Evolutionary conservation across 2,888 invertebrate species (phyloP).

Genomic region (Callimorpha dominula): DNA sequence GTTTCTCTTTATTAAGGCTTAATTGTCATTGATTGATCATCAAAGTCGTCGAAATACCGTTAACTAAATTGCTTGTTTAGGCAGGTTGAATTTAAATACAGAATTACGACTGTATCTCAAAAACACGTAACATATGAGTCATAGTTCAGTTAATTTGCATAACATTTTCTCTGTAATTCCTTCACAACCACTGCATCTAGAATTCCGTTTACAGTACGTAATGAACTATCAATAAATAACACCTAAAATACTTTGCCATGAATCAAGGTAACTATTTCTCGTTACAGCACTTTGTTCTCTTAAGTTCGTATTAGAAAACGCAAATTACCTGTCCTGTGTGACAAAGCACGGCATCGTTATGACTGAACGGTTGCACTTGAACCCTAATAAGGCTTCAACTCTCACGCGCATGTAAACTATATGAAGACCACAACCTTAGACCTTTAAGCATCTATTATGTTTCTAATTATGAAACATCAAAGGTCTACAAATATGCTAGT

Average conservation of each 20-base stretch:
- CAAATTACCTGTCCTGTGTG: constrained; percentile 37
- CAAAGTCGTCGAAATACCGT: not conserved
- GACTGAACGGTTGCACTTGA: constrained; percentile 17
- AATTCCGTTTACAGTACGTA: not conserved
- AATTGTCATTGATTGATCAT: not conserved
- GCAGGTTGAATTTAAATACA: not conserved
- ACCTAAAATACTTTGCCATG: constrained; percentile 4
- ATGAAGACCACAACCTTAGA: not conserved
- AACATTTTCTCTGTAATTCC: not conserved
- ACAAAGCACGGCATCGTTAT: constrained; percentile 42
- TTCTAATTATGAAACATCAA: not conserved
- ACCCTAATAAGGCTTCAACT: constrained; percentile 6
- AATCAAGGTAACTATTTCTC: constrained; percentile 18
- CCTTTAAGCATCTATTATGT: not conserved
- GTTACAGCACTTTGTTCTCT: constrained; percentile 26
- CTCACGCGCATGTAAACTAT: not conserved
- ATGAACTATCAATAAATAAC: constrained; percentile 1
- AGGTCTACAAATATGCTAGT: not conserved
- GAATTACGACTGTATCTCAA: not conserved
- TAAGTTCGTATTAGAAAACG: constrained; percentile 36
- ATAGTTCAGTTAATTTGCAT: not conserved
- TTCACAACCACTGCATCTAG: not conserved
- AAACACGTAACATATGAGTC: not conserved
- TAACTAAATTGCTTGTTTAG: not conserved
- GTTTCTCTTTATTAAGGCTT: not conserved